These are phyloP conservation scores for Dolichotis patagonum DNA, from an alignment of 2,113 vertebrate genomes.

Conservation along the genomic window DNA sequence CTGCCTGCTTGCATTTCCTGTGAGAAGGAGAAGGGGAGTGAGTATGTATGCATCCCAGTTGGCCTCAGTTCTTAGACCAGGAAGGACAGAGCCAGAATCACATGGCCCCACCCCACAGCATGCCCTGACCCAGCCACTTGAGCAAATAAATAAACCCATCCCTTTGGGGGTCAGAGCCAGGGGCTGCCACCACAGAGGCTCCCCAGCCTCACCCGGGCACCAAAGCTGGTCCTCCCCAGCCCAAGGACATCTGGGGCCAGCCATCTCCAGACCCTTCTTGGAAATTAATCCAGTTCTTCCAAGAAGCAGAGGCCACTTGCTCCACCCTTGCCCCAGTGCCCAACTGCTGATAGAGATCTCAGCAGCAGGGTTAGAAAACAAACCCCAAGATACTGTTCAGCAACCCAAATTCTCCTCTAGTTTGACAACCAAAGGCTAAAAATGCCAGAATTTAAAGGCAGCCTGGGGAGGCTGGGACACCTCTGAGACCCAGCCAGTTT, in stretches of 20 bases:
- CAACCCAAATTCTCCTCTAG: conserved; percentile 59
- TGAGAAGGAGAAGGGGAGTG: not conserved
- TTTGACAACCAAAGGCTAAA: conserved; percentile 70
- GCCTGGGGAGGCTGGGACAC: conserved; percentile 37
- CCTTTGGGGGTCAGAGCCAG: not conserved
- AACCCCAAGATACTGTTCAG: conserved; percentile 55
- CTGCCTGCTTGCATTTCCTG: not conserved
- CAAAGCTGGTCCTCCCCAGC: not conserved
- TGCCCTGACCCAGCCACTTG: not conserved
- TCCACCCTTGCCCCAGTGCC: not conserved
- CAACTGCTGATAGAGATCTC: conserved; percentile 48
- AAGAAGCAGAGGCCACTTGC: not conserved
- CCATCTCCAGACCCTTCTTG: not conserved
- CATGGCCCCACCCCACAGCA: not conserved
- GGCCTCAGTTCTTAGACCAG: not conserved
- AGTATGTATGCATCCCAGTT: not conserved
- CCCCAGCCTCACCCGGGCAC: not conserved
- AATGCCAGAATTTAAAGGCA: conserved; percentile 77
- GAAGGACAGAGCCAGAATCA: not conserved
- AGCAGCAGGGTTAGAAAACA: conserved; percentile 66
- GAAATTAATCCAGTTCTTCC: conserved; percentile 17
- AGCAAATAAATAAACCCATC: conserved; percentile 54
- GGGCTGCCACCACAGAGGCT: not conserved
- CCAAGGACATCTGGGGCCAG: not conserved
- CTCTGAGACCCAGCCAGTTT: conserved; percentile 27